Percentiles rank a stretch among this genome's conserved stretches.
phyloP scores from a whole-genome alignment of 2,888 invertebrate genomes.

The Hecatera dysodea region DNA sequence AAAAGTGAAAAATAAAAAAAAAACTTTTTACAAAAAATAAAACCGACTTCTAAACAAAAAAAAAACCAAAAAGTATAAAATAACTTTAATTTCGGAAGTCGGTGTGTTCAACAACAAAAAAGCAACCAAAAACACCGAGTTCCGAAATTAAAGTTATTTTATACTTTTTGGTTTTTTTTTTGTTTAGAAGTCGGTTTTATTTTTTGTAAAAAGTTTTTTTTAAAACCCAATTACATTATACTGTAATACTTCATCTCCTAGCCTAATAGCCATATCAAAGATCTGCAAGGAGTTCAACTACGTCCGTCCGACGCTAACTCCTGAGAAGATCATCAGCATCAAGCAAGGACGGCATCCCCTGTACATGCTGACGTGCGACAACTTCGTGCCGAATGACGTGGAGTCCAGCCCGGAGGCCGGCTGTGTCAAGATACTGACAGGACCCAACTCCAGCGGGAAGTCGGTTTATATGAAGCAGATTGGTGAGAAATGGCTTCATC shows the following conservation, averaged over 20 bases:
- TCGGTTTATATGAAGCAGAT: conserved; percentile 97
- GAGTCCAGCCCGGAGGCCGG: conserved; percentile 90
- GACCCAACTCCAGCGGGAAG: conserved; percentile 98
- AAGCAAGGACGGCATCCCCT: conserved; percentile 94
- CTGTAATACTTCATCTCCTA: conserved; percentile 69
- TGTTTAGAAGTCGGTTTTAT: no score
- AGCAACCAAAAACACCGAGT: no score
- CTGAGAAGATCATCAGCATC: conserved; percentile 91
- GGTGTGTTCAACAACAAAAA: no score
- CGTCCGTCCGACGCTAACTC: conserved; percentile 91
- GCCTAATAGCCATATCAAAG: conserved; percentile 92
- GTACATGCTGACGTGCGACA: conserved; percentile 92
- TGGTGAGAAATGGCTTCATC: conserved; percentile 81
- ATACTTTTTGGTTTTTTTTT: no score
- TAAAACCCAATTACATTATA: not conserved
- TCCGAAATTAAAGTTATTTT: no score
- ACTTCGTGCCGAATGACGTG: conserved; percentile 94
- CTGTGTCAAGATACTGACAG: conserved; percentile 95
- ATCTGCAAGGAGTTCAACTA: conserved; percentile 93
- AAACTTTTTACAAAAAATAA: no score
- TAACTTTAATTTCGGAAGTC: no score
- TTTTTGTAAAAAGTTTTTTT: no score
- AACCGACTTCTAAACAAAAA: no score
- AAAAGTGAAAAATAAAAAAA: no score
- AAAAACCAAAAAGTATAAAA: no score